Percentiles rank a stretch among this genome's conserved stretches.
Evolutionary conservation across 2,113 vertebrate genomes (phyloP).

Genomic region (Hippocampus barbouri): DNA sequence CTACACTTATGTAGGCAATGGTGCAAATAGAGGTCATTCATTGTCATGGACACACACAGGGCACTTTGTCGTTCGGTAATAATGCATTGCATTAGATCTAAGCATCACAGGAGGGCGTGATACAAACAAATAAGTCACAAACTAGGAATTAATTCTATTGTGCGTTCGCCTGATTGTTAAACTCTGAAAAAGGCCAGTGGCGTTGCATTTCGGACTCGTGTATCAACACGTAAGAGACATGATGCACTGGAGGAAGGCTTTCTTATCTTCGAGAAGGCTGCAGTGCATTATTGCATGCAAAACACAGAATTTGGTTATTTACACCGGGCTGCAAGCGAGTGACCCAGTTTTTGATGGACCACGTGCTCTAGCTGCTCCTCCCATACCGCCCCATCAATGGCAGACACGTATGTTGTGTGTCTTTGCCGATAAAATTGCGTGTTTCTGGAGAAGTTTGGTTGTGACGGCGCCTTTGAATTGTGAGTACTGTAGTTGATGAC

Average conservation of each 20-base stretch:
- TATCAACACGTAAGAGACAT: background rate
- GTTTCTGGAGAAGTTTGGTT: background rate
- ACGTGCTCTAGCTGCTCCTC: conserved; percentile 36
- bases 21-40: conserved; percentile 58
- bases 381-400: background rate
- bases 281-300: background rate
- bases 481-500: background rate
- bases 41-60: background rate
- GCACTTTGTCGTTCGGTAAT: background rate
- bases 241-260: background rate
- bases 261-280: background rate
- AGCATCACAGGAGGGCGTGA: too few relatives aligned
- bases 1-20: conserved; percentile 36
- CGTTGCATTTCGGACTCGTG: background rate
- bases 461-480: background rate
- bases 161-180: conserved; percentile 45
- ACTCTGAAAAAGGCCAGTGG: conserved; percentile 34
- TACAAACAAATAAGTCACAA: background rate
- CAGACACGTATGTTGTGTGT: background rate
- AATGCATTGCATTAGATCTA: too few relatives aligned
- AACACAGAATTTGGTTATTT: background rate
- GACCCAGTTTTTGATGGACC: conserved; percentile 41
- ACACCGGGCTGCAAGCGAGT: conserved; percentile 4
- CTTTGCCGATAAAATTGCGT: background rate
- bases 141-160: background rate